phyloP scores from a whole-genome alignment of 2,888 invertebrate genomes.

The Nezara viridula region DNA sequence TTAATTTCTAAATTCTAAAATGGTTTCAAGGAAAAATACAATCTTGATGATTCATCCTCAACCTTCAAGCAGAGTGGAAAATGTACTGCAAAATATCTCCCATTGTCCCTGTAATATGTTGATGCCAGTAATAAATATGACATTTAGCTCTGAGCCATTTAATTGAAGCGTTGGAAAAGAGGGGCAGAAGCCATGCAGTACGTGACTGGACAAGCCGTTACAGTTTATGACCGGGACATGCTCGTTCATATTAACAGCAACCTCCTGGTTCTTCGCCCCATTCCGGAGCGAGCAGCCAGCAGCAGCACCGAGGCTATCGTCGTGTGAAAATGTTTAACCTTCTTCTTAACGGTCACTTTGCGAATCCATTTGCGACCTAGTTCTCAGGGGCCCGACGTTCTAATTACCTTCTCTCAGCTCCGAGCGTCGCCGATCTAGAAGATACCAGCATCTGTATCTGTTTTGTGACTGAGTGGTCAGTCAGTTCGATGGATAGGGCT shows the following conservation, averaged over 20 bases:
- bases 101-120: background rate
- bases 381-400: background rate
- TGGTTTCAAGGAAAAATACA: too few species aligned
- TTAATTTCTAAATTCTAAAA: too few species aligned
- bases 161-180: background rate
- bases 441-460: background rate
- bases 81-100: background rate
- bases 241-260: background rate
- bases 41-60: too few species aligned
- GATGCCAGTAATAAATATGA: background rate
- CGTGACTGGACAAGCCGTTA: background rate
- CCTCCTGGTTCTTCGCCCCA: background rate
- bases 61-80: background rate
- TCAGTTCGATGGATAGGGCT: too few species aligned
- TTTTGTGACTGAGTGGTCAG: background rate
- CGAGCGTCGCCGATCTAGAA: background rate
- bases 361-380: conserved; percentile 16
- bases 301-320: background rate
- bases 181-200: background rate
- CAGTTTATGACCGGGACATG: background rate
- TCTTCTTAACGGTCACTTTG: background rate
- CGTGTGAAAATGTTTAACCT: conserved; percentile 25
- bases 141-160: background rate
- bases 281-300: background rate
- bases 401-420: background rate